Evolutionary conservation across 2,113 vertebrate species (phyloP).

Genomic region (Brachypteracias leptosomus): DNA sequence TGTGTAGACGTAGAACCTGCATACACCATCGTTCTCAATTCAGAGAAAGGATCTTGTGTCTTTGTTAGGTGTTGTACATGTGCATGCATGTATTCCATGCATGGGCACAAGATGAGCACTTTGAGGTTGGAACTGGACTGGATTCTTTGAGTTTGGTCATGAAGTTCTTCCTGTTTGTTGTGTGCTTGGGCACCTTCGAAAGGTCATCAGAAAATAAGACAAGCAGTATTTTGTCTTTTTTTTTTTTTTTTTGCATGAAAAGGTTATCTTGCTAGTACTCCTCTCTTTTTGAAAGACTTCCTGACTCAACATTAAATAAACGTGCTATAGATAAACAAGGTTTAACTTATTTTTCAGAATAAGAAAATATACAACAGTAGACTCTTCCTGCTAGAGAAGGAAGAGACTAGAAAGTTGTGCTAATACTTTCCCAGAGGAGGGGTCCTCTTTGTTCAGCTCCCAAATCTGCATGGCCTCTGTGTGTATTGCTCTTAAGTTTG

Average conservation of each 20-base stretch:
- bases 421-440: background rate
- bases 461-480: background rate
- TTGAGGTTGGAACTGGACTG: background rate
- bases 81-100: background rate
- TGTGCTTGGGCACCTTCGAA: background rate
- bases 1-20: background rate
- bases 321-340: background rate
- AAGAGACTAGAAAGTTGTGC: background rate
- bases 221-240: background rate
- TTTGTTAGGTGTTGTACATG: background rate
- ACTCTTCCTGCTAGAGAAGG: background rate
- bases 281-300: background rate
- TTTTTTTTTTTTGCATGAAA: background rate
- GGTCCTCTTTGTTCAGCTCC: background rate
- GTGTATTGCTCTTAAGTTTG: background rate
- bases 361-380: background rate
- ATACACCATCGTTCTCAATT: background rate
- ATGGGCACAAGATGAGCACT: background rate
- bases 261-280: background rate
- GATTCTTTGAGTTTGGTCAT: background rate
- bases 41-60: background rate
- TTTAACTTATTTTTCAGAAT: background rate
- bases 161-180: background rate
- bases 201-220: background rate
- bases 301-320: background rate